Base-by-base conservation (phyloP, 2,113 vertebrate genomes). In the Myiopsitta monachus region DNA sequence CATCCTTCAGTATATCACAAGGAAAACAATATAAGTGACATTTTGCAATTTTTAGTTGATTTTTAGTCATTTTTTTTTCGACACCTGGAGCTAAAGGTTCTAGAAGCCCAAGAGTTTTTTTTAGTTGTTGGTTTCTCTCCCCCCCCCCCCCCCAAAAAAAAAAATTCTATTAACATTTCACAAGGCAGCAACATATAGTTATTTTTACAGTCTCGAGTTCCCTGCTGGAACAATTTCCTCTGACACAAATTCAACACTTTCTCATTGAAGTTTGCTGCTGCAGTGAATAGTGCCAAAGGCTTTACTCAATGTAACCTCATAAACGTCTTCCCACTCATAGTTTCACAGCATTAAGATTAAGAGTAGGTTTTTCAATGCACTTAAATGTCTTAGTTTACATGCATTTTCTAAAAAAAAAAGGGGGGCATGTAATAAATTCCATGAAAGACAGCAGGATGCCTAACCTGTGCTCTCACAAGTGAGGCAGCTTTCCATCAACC, bases 201-300 rank as follows among this genome's bases (percentile, higher is more conserved):
- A 44, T 82, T 92, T 95, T 91, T 85, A 66, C 55, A 28, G 54
- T 83, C 66, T 62, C 3, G 0, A 77, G 41, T 74, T 95, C n/a
- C 41, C 78, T 85, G 70, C 54, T 92, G 90, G 66, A 91, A 87
- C 63, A 80, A 83, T 91, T 94, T 96, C 70, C 81, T 95, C 78
- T 95, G 87, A 95, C 88, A 95, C 38, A 76, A 76, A 91, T 95
- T 95, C 93, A 95, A 91, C 84, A 87, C 57, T 92, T 97, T 82
- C 90, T 95, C 87, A 74, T 33, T 86, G 84, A 66, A 70, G 70
- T 94, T 95, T 96, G 95, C 67, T 74, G 74, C 54, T 90, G 23
- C 63, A 69, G 59, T 33, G 47, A 94, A 54, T 30, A 70, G 21
- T 77, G 94, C 88, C 95, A 97, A 87, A 83, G 78, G 52, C 38